Percentiles rank a stretch among this genome's conserved stretches.
Conservation (phyloP, 2,113 vertebrate genomes). For the Serilophus lunatus region DNA sequence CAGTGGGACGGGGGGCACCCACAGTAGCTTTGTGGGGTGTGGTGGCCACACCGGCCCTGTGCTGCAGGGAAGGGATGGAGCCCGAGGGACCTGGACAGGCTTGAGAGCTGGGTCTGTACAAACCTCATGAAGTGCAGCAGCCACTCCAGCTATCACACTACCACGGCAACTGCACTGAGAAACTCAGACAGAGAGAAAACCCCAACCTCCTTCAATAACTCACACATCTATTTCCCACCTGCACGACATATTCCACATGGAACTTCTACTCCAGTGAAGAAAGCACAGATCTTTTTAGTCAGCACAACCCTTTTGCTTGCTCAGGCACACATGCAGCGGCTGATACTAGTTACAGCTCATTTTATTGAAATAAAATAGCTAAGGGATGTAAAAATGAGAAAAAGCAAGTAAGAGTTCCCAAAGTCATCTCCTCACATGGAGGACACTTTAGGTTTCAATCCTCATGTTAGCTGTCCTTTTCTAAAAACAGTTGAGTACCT, state of each 20-base stretch:
- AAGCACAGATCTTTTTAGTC: not conserved
- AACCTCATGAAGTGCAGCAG: not conserved
- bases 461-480: not conserved
- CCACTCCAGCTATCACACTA: not conserved
- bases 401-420: not conserved
- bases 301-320: not conserved
- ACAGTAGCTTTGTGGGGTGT: no score
- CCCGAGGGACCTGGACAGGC: not conserved
- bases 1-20: not conserved
- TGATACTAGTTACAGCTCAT: not conserved
- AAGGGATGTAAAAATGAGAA: not conserved
- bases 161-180: not conserved
- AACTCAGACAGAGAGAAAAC: not conserved
- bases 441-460: not conserved
- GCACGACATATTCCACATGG: accelerated
- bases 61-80: not conserved
- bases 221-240: not conserved
- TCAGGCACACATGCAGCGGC: not conserved
- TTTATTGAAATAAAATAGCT: not conserved
- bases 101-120: not conserved
- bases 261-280: not conserved
- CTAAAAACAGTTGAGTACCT: not conserved
- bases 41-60: accelerated
- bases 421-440: not conserved
- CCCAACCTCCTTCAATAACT: not conserved